These are phyloP conservation scores for Oostethus manadensis DNA, from an alignment of 2,113 vertebrate genomes.

Conservation along the genomic window DNA sequence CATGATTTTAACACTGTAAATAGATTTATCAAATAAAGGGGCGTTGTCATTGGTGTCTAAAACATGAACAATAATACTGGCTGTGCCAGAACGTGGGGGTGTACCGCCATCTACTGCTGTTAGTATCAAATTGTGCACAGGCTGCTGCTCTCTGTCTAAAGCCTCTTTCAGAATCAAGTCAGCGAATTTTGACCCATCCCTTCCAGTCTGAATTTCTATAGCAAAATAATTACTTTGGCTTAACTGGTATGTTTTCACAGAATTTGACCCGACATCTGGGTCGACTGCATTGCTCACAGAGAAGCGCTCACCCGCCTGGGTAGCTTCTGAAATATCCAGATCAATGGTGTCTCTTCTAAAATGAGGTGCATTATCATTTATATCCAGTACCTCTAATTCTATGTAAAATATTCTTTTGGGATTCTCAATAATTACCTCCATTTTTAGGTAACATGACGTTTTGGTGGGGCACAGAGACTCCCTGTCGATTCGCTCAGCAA, in stretches of 20 bases:
- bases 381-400: conserved; percentile 43
- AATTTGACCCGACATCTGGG: conserved; percentile 34
- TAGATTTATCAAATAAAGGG: conserved; percentile 37
- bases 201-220: conserved; percentile 42
- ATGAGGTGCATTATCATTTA: conserved; percentile 42
- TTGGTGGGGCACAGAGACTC: conserved; percentile 43
- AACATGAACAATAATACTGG: conserved; percentile 40
- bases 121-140: conserved; percentile 43
- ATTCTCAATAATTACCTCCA: conserved; percentile 66
- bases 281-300: conserved; percentile 44
- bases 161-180: conserved; percentile 38
- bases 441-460: conserved; percentile 35
- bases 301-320: conserved; percentile 30
- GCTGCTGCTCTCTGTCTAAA: conserved; percentile 50
- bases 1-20: conserved; percentile 31
- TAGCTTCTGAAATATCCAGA: conserved; percentile 44
- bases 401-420: conserved; percentile 63
- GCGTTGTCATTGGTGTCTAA: conserved; percentile 57
- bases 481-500: conserved; percentile 57
- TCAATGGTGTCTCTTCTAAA: conserved; percentile 58
- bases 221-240: conserved; percentile 40
- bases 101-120: conserved; percentile 52
- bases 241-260: conserved; percentile 32
- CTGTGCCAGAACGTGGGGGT: conserved; percentile 46
- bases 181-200: conserved; percentile 40